Evolutionary conservation across 2,888 invertebrate species (phyloP), one percentile per base, ranked within the genome.

Genomic region (Nomada fucata): DNA sequence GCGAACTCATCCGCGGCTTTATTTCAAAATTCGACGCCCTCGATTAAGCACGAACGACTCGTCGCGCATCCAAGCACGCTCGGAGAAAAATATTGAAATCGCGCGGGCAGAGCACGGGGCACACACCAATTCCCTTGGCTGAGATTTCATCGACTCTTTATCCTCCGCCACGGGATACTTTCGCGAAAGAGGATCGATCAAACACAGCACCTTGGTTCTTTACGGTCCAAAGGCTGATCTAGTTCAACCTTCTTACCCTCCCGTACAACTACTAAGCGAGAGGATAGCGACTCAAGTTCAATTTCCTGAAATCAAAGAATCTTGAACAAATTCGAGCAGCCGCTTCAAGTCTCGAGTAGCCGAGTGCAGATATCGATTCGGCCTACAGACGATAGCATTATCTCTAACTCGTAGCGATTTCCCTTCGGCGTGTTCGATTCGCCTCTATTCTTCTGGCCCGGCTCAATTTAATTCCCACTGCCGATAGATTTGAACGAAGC

Each of bases 271-370:
- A 55, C 69, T 44, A 50, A n/a, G 36, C 53, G 50, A 61, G 72
- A 79, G 50, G 42, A 52, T 55, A 52, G 67, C 75, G 72, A 68
- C 74, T 74, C 74, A 74, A 72, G 72, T 85, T 83, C 85, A 85
- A 85, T 85, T 85, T 83, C 83, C 73, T 55, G 82, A 82, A 85
- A 79, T 85, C 85, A 85, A 85, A 77, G 80, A 84, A 78, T 84
- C 84, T 67, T 71, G 55, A 80, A 75, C 84, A 77, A 85, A 85
- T 79, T 85, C 82, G 78, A 67, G 60, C 76, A 71, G 61, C 59
- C 29, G 70, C 53, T 69, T 69, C 57, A 73, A 64, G 63, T 63
- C 55, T 3, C 36, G 61, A 47, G 50, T 52, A 60, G 42, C 11
- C 42, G 29, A 52, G n/a, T 44, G 20, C 20, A 10, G 63, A 36